A percentile compares a stretch with the other conserved stretches of the same genome.
Evolutionary conservation across 2,797 vertebrate genomes (phyloP).

Genomic region (Anguilla obscura): DNA sequence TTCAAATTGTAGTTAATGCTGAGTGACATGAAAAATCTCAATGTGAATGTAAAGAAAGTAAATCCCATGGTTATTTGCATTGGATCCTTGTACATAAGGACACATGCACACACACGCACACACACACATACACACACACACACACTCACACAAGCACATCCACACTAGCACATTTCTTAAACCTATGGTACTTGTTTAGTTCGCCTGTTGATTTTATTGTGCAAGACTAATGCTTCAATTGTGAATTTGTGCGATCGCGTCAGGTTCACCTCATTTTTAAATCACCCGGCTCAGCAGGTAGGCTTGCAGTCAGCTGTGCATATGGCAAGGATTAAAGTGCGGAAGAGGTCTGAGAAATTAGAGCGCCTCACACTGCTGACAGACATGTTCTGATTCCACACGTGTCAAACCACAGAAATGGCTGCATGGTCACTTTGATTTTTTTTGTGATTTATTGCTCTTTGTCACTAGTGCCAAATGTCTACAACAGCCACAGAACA

Average conservation of each 20-base stretch:
- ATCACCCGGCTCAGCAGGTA: conserved; percentile 65
- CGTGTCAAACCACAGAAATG: conserved; percentile 80
- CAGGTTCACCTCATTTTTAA: conserved; percentile 61
- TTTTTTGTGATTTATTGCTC: conserved; percentile 75
- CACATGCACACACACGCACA: too few species aligned
- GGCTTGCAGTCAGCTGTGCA: conserved; percentile 69
- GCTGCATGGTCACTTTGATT: conserved; percentile 81
- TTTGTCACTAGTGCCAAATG: conserved; percentile 76
- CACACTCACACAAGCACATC: not conserved
- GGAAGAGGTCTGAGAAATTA: conserved; percentile 64
- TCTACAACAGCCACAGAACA: conserved; percentile 66
- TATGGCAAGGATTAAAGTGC: conserved; percentile 74
- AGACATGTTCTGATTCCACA: conserved; percentile 78
- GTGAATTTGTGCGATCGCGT: conserved; percentile 53
- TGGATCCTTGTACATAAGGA: too few species aligned
- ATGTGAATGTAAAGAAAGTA: too few species aligned
- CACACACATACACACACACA: not conserved
- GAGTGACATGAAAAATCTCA: too few species aligned
- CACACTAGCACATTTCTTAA: not conserved
- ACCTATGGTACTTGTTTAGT: conserved; percentile 57
- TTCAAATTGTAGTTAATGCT: too few species aligned
- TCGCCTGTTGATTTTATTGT: conserved; percentile 61
- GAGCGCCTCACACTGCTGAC: conserved; percentile 73
- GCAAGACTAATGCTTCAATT: conserved; percentile 58
- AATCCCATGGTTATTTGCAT: too few species aligned